Evolutionary conservation across 2,113 vertebrate species (phyloP), one percentile per base, ranked within the genome.

Genomic region (Nibea coibor): DNA sequence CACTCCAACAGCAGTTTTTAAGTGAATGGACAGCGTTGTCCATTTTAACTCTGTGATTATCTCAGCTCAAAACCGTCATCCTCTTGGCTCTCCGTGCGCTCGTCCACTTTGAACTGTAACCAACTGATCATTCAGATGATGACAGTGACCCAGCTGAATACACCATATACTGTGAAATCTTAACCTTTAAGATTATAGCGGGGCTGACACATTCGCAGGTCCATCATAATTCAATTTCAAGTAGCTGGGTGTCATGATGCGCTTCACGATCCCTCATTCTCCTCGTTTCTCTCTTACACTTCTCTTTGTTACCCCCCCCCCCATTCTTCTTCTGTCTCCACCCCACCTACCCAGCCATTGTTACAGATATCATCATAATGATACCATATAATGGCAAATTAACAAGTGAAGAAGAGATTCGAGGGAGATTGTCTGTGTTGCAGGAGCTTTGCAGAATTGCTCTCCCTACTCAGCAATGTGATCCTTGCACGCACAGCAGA

Each of bases 311-410:
- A 26, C 74, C 75, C 35, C 66, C 68, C 58, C 45, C 22, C 35
- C 53, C 42, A 22, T 53, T 68, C 75, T 59, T 65, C 39, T 20
- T 63, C 79, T 26, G 48, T 50, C 48, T 59, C 57, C 43, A 11
- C 42, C 9, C 12, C n/a, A 15, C 56, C 26, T 75, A 24, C 58
- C n/a, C 66, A 82, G 74, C 62, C 59, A 28, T 53, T 53, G 58
- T 50, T 47, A 68, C 56, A 63, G 63, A 91, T 84, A 82, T 85
- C 78, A 66, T 81, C 81, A 72, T 82, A 72, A 82, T 91, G 71
- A 85, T 78, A 65, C 54, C 5, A 48, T 74, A 84, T 68, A 61
- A 68, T 45, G 47, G 58, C 61, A 85, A 86, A 88, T 86, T 69
- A 85, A 78, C 79, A 71, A 58, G 56, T 19, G 57, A 61, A 83